Evolutionary conservation across 2,113 vertebrate species (phyloP).

Genomic region (Vidua macroura): DNA sequence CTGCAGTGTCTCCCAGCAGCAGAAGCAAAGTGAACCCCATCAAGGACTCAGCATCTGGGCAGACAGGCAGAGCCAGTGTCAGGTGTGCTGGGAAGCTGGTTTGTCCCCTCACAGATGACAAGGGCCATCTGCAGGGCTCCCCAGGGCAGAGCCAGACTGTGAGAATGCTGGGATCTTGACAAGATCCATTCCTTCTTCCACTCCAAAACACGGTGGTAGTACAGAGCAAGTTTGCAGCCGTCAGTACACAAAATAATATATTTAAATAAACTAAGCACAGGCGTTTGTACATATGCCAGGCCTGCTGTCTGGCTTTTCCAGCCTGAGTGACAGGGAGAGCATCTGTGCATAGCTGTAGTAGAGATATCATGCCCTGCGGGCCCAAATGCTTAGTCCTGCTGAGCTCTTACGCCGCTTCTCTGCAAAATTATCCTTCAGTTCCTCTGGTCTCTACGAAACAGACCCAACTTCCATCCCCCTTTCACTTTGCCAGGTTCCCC

Average conservation of each 20-base stretch:
- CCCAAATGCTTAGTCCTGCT: not conserved
- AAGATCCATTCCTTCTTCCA: not conserved
- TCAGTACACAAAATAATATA: not conserved
- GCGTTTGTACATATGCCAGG: not conserved
- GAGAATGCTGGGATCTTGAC: not conserved
- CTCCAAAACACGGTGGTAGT: not conserved
- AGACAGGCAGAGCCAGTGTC: not conserved
- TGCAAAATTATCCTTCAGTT: not conserved
- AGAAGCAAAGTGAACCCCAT: not conserved
- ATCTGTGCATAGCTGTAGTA: not conserved
- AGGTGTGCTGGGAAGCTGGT: not conserved
- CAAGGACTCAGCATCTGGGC: fast-evolving
- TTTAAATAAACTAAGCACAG: conserved; percentile 19
- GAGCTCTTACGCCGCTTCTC: not conserved
- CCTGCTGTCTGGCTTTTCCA: conserved; percentile 2
- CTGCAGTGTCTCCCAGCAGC: not conserved
- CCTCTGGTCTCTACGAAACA: not conserved
- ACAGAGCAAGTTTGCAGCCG: not conserved
- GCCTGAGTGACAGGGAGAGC: not conserved
- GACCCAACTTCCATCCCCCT: not conserved
- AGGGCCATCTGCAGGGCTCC: not conserved
- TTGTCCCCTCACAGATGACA: not conserved
- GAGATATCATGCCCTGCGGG: not conserved
- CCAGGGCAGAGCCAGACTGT: fast-evolving
- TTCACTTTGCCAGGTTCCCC: not conserved